Conservation (phyloP, 2,113 vertebrate genomes). For the Pseudois nayaur region DNA sequence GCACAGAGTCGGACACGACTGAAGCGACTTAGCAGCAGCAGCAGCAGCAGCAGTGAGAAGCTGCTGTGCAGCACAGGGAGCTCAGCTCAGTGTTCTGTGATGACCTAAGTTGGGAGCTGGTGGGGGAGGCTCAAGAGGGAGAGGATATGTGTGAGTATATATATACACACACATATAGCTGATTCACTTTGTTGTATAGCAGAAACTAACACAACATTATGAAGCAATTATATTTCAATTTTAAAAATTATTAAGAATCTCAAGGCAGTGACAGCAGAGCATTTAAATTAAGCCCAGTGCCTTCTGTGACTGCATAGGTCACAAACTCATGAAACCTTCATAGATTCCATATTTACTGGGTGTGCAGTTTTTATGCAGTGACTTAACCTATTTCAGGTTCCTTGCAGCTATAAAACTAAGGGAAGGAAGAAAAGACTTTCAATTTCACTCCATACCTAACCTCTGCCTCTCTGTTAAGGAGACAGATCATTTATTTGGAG, state of each 20-base stretch:
- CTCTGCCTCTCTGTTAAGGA: slow-evolving; percentile 13
- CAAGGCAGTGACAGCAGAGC: background rate
- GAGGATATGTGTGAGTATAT: fast-evolving
- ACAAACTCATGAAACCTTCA: background rate
- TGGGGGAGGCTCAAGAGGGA: background rate
- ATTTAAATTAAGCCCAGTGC: background rate
- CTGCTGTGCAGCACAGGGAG: background rate
- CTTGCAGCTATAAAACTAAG: background rate
- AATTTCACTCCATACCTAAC: background rate
- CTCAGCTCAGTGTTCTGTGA: background rate
- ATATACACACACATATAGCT: background rate
- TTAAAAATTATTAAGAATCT: background rate
- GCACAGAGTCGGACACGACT: too few relatives aligned
- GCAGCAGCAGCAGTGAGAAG: background rate
- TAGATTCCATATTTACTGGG: background rate
- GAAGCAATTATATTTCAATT: background rate
- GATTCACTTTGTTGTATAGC: background rate
- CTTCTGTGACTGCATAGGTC: background rate
- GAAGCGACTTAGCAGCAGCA: too few relatives aligned
- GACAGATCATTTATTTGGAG: slow-evolving; percentile 14
- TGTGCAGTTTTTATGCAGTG: background rate
- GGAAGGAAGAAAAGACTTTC: background rate
- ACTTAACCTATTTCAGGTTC: background rate
- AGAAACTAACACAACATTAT: background rate
- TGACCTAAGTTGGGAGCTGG: background rate